A percentile compares a stretch with the other conserved stretches of the same genome.
Conservation (phyloP, 2,888 invertebrate genomes). For the Germaria angustata region DNA sequence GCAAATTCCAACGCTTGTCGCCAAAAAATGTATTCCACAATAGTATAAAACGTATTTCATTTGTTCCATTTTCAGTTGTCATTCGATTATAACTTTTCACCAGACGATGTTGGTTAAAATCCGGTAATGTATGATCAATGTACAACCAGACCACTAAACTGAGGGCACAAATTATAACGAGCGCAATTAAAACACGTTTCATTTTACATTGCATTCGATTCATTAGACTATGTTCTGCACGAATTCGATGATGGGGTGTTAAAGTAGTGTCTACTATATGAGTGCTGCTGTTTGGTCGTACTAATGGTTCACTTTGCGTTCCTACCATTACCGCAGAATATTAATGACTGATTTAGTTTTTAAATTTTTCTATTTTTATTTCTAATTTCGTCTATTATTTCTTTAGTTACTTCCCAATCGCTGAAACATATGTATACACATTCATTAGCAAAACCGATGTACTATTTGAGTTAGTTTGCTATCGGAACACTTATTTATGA, state of each 20-base stretch:
- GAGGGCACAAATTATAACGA: slow-evolving; percentile 74
- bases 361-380: background rate
- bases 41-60: slow-evolving; percentile 71
- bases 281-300: slow-evolving; percentile 7
- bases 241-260: background rate
- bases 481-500: slow-evolving; percentile 10
- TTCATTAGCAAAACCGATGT: background rate
- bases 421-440: background rate
- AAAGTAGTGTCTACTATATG: background rate
- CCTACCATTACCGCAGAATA: slow-evolving; percentile 39
- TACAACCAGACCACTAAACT: slow-evolving; percentile 78
- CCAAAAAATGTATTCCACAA: slow-evolving; percentile 77
- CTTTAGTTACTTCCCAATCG: background rate
- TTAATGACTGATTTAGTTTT: slow-evolving; percentile 28
- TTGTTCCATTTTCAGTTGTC: background rate
- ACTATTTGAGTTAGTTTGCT: slow-evolving; percentile 15
- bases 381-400: background rate
- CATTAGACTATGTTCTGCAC: background rate
- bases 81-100: slow-evolving; percentile 55
- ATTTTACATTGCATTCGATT: slow-evolving; percentile 38
- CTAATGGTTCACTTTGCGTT: slow-evolving; percentile 47
- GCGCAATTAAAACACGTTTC: slow-evolving; percentile 25
- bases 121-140: slow-evolving; percentile 69
- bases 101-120: slow-evolving; percentile 74
- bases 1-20: slow-evolving; percentile 74